phyloP scores from a whole-genome alignment of 2,888 invertebrate species.

The Microchrysa polita region DNA sequence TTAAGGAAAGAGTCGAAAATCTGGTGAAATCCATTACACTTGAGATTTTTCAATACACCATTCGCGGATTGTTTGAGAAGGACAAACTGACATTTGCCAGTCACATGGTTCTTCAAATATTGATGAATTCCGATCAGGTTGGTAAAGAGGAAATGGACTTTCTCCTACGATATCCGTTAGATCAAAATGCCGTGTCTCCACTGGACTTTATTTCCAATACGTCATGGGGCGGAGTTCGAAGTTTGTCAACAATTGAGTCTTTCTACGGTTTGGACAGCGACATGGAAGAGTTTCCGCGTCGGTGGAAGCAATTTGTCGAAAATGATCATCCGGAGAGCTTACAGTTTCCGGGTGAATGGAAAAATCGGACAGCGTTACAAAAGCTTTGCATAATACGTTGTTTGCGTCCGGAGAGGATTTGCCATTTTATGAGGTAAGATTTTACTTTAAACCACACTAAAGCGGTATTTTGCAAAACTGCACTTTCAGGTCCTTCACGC shows the following conservation, averaged over 20 bases:
- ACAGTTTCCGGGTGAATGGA: conserved; percentile 96
- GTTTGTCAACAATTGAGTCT: conserved; percentile 80
- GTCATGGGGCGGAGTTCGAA: conserved; percentile 85
- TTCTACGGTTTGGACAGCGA: conserved; percentile 90
- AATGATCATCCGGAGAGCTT: conserved; percentile 92
- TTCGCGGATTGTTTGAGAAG: conserved; percentile 88
- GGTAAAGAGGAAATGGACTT: conserved; percentile 85
- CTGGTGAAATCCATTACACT: conserved; percentile 89
- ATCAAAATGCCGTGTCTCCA: conserved; percentile 76
- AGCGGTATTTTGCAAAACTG: background rate
- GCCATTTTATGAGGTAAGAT: conserved; percentile 81
- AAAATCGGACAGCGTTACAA: conserved; percentile 86
- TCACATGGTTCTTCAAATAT: conserved; percentile 81
- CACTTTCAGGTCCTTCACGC: conserved; percentile 72
- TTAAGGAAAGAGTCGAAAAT: conserved; percentile 76
- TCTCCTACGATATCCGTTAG: conserved; percentile 84
- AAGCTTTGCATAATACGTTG: conserved; percentile 92
- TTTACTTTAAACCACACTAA: background rate
- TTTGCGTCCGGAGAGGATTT: conserved; percentile 91
- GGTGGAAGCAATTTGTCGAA: conserved; percentile 93
- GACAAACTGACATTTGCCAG: conserved; percentile 93
- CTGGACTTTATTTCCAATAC: conserved; percentile 83
- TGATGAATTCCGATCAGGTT: conserved; percentile 68
- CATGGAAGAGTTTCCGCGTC: conserved; percentile 89
- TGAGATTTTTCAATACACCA: conserved; percentile 87